Evolutionary conservation across 2,888 invertebrate species (phyloP), one percentile per base, ranked within the genome.

Genomic region (Erebia palarica): DNA sequence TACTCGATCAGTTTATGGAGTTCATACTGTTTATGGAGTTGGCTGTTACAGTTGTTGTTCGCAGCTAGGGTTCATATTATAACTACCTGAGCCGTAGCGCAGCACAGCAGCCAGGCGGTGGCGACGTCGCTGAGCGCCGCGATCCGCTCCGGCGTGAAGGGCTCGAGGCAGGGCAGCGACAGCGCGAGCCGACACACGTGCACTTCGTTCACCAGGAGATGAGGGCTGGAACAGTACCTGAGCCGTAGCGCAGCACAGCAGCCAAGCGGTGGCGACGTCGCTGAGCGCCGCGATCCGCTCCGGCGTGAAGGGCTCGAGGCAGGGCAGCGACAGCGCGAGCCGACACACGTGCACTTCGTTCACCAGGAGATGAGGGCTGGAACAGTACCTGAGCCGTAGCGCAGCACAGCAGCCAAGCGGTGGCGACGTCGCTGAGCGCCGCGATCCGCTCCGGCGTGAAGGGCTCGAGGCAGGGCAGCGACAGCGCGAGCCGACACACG

Each of bases 391-490:
- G 96, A 0, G 96, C 94, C 18, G 96, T 95, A 2, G 96, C 96
- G 79, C 96, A 96, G 78, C 75, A 75, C 14, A 98, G 96, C 5
- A 98, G 88, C 78, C 97, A 97, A 8, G 97, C 96, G 90, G 97
- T 96, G 68, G 97, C 96, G 74, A 98, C 94, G 73, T 96, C 95
- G 63, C 97, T 96, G 58, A 98, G 93, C 82, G 97, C 97, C 72
- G 96, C 95, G 64, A 98, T 95, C 79, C 98, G 96, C n/a, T 95
- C 95, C 4, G 96, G 95, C 11, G 97, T 97, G 78, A 98, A 93
- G 0, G 98, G 98, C 85, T 98, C 98, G 69, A 98, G 89, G 72
- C 98, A 95, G 0, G 98, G 98, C 79, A 99, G 90, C 18, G 97
- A 96, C 77, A 98, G 94, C 9, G 97, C 97, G 76, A 96, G 95